Percentiles rank a stretch among this genome's conserved stretches.
These are phyloP conservation scores for Melipona quadrifasciata DNA, from an alignment of 1,140 invertebrate genomes.

Conservation along the genomic window DNA sequence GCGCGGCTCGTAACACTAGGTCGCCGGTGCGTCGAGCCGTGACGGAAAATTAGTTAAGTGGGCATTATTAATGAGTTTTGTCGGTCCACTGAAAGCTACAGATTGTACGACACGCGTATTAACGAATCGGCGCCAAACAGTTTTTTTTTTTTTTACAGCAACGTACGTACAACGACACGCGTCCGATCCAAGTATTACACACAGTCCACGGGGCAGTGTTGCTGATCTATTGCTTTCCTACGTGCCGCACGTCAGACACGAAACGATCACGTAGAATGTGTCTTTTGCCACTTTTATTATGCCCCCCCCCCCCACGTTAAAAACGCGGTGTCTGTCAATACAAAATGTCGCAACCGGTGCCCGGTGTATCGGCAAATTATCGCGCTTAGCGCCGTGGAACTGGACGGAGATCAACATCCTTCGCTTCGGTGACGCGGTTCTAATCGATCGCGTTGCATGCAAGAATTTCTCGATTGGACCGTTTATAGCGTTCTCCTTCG, in stretches of 20 bases:
- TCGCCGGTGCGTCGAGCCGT: constrained; percentile 47
- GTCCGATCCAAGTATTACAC: neutral
- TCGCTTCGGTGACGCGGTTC: neutral
- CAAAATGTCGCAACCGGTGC: constrained; percentile 27
- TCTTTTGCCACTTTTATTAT: constrained; percentile 36
- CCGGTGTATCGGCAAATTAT: constrained; percentile 26
- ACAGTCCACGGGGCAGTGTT: neutral
- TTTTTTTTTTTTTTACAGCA: constrained; percentile 65
- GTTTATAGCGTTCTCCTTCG: neutral
- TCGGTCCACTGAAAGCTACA: constrained; percentile 47
- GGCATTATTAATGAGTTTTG: constrained; percentile 66
- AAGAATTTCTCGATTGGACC: neutral
- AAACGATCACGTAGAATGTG: neutral
- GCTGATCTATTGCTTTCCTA: neutral
- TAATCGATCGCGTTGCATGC: constrained; percentile 13
- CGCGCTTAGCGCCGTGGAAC: constrained; percentile 2
- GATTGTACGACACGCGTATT: constrained; percentile 63
- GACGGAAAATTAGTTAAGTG: constrained; percentile 63
- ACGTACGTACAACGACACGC: neutral
- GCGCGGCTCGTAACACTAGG: neutral
- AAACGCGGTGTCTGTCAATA: constrained; percentile 38
- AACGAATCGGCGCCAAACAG: constrained; percentile 60
- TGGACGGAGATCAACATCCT: constrained; percentile 1
- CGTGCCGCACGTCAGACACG: neutral
- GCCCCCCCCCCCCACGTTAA: neutral